Evolutionary conservation across 2,888 invertebrate species (phyloP).

Genomic region (Lampropteryx suffumata): DNA sequence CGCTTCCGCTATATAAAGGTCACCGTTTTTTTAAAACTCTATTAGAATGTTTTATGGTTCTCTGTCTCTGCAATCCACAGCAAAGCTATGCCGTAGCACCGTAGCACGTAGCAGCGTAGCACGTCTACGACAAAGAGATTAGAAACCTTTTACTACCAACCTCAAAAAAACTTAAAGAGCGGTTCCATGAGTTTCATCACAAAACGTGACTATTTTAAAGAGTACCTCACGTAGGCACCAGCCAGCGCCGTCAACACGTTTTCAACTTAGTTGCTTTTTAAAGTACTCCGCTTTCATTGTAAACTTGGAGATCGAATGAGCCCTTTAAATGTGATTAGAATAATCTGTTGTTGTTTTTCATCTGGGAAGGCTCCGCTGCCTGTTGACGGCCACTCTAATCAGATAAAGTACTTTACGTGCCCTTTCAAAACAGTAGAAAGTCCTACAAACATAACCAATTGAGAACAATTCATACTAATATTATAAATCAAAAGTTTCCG

Average conservation of each 20-base stretch:
- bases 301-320: constrained; percentile 1
- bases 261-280: constrained; percentile 38
- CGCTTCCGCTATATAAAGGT: background rate
- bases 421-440: no score
- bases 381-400: background rate
- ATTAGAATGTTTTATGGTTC: background rate
- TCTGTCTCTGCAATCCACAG: constrained; percentile 1
- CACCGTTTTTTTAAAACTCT: background rate
- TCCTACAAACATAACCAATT: no score
- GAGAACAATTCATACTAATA: no score
- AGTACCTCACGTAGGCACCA: constrained; percentile 33
- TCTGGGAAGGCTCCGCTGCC: background rate
- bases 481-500: no score
- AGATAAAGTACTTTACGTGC: no score
- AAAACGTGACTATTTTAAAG: constrained; percentile 39
- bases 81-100: constrained; percentile 21
- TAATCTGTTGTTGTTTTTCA: constrained; percentile 10
- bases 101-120: constrained; percentile 27
- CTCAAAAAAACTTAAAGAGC: constrained; percentile 30
- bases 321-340: constrained; percentile 9
- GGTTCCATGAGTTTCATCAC: constrained; percentile 28
- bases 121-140: constrained; percentile 32
- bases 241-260: constrained; percentile 32
- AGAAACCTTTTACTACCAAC: constrained; percentile 31
- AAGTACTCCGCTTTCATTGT: constrained; percentile 20